Conservation (phyloP, 2,888 invertebrate genomes). For the Troilus luridus region DNA sequence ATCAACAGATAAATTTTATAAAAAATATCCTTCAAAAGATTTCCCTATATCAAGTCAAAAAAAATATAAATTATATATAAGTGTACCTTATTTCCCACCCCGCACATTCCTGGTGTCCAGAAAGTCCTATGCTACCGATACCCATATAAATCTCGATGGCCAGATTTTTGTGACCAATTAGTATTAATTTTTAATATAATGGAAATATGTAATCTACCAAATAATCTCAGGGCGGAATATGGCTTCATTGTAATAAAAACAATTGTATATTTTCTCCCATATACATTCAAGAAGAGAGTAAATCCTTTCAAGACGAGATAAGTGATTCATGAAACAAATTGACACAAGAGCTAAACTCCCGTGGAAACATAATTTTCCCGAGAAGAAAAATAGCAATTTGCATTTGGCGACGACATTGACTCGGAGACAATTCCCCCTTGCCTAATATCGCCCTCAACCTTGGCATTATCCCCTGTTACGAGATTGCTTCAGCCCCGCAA, state of each 20-base stretch:
- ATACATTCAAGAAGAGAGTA: not conserved
- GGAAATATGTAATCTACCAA: not conserved
- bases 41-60: no score
- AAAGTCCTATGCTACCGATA: no score
- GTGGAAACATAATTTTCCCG: conserved; percentile 15
- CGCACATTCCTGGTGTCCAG: no score
- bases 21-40: no score
- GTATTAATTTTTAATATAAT: no score
- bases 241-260: not conserved
- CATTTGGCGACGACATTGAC: not conserved
- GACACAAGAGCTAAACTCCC: conserved; percentile 10
- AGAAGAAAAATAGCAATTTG: conserved; percentile 48
- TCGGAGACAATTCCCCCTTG: not conserved
- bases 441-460: conserved; percentile 2
- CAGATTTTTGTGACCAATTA: no score
- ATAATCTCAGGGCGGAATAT: not conserved
- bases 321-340: conserved; percentile 30
- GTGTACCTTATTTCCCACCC: no score
- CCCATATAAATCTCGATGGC: no score
- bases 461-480: conserved; percentile 40
- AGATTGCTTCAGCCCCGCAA: conserved; percentile 40
- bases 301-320: not conserved
- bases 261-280: not conserved
- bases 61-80: no score
- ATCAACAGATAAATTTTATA: no score